These are phyloP conservation scores for Nasonovia ribisnigri DNA, from an alignment of 2,888 invertebrate genomes.

Conservation along the genomic window DNA sequence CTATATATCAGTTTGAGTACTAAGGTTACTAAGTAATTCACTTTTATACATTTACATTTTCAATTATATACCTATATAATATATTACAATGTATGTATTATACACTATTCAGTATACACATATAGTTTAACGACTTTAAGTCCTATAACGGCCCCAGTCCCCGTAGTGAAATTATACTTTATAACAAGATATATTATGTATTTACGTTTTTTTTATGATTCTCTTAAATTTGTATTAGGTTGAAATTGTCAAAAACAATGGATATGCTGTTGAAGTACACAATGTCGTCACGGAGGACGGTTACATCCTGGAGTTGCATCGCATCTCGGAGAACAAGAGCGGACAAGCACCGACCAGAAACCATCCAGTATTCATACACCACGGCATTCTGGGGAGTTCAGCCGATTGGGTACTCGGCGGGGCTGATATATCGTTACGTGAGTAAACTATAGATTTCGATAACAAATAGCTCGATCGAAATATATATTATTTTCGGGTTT, in stretches of 20 bases:
- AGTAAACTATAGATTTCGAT: slow-evolving; percentile 52
- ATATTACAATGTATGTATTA: background rate
- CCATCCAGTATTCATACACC: slow-evolving; percentile 67
- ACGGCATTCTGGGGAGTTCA: slow-evolving; percentile 68
- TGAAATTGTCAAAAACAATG: slow-evolving; percentile 65
- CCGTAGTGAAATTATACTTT: background rate
- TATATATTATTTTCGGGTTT: background rate
- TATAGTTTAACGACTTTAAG: background rate
- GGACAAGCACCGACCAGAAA: slow-evolving; percentile 38
- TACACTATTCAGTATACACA: background rate
- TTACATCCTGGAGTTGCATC: slow-evolving; percentile 81
- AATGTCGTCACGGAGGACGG: slow-evolving; percentile 80
- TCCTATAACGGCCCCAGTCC: background rate
- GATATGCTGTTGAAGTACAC: slow-evolving; percentile 73
- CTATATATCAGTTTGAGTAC: too few species aligned
- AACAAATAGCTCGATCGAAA: background rate
- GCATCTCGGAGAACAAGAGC: slow-evolving; percentile 72
- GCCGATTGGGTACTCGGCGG: slow-evolving; percentile 68
- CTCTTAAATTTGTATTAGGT: slow-evolving; percentile 33
- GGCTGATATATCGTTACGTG: slow-evolving; percentile 68
- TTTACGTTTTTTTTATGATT: background rate
- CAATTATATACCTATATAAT: too few species aligned
- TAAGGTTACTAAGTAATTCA: too few species aligned
- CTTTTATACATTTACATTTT: too few species aligned
- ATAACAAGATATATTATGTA: too few species aligned